These are phyloP conservation scores for Schmidtea mediterranea DNA, from an alignment of 1,140 invertebrate genomes.

Conservation along the genomic window DNA sequence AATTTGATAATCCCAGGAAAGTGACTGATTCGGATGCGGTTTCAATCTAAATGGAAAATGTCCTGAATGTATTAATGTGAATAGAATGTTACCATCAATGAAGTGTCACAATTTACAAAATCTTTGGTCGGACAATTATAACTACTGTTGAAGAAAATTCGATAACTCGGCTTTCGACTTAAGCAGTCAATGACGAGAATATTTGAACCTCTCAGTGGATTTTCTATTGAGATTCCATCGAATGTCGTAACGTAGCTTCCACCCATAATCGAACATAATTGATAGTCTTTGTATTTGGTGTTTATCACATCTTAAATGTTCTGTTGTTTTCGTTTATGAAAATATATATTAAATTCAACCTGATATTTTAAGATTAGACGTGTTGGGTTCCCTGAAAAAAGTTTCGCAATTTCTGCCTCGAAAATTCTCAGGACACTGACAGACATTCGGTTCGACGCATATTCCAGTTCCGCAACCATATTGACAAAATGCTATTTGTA, in stretches of 20 bases:
- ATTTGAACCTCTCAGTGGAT: not conserved
- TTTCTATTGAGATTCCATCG: slow-evolving; percentile 6
- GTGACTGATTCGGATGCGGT: no score
- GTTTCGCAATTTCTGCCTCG: slow-evolving; percentile 37
- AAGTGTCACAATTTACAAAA: no score
- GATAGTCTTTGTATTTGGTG: not conserved
- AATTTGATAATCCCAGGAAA: no score
- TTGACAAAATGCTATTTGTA: slow-evolving; percentile 25
- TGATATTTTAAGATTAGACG: no score
- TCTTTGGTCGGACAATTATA: not conserved
- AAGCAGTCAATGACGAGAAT: not conserved
- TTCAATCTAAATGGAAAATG: no score
- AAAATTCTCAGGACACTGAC: slow-evolving; percentile 41
- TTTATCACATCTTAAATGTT: not conserved
- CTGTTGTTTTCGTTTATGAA: no score
- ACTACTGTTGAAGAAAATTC: not conserved
- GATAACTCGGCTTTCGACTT: not conserved
- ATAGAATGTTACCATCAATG: no score
- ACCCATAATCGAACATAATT: slow-evolving; percentile 33
- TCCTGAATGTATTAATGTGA: no score
- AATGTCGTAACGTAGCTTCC: slow-evolving; percentile 7
- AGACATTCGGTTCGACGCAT: slow-evolving; percentile 40
- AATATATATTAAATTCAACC: no score
- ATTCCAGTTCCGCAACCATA: slow-evolving; percentile 40
- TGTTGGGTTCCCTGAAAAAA: no score